Conservation (phyloP, 2,888 invertebrate genomes). For the Teleogryllus oceanicus region DNA sequence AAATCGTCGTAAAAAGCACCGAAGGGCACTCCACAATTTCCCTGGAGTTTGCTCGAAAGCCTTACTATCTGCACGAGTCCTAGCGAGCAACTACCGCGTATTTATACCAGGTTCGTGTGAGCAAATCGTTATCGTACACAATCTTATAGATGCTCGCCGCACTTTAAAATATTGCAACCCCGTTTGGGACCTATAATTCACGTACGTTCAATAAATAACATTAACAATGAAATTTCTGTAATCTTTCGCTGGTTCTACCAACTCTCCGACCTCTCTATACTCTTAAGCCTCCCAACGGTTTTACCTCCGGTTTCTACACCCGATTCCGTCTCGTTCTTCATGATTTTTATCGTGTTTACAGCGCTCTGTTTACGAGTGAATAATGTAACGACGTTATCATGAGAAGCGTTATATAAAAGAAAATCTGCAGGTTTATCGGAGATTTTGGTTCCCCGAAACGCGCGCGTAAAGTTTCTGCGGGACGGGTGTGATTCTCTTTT, state of each 20-base stretch:
- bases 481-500: background rate
- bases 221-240: constrained; percentile 8
- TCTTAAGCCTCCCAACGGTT: background rate
- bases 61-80: background rate
- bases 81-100: background rate
- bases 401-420: background rate
- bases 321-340: background rate
- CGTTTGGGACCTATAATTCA: constrained; percentile 18
- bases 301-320: background rate
- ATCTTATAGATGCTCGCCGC: constrained; percentile 1
- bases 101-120: constrained; percentile 7
- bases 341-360: constrained; percentile 18
- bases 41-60: background rate
- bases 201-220: background rate
- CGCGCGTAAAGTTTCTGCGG: constrained; percentile 18
- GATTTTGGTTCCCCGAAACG: background rate
- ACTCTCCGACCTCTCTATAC: background rate
- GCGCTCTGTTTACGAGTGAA: background rate
- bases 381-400: constrained; percentile 18
- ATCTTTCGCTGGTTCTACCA: background rate
- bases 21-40: background rate
- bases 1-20: background rate
- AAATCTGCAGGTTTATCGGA: background rate
- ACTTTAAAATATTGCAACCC: background rate
- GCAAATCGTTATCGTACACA: constrained; percentile 7